Conservation (phyloP, 2,888 invertebrate genomes). For the Microctonus aethiopoides region DNA sequence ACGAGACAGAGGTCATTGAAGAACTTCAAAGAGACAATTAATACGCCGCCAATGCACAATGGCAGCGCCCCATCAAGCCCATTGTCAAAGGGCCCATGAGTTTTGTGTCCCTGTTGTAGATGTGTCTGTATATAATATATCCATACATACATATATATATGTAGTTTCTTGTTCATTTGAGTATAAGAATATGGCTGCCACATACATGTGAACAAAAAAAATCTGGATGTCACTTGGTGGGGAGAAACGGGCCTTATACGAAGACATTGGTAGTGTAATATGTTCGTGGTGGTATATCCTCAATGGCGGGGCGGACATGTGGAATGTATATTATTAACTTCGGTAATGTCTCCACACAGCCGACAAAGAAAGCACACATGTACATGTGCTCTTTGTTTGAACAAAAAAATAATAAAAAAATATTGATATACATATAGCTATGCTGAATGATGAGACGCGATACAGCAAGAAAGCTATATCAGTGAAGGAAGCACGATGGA, state of each 20-base stretch:
- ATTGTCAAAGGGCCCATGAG: conserved; percentile 10
- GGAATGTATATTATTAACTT: conserved; percentile 11
- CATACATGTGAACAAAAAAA: background rate
- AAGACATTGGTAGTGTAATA: background rate
- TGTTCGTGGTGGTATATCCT: background rate
- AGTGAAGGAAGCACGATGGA: background rate
- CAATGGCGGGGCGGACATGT: background rate
- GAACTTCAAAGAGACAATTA: conserved; percentile 62
- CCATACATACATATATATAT: background rate
- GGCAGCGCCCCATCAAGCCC: background rate
- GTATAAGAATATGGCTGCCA: background rate
- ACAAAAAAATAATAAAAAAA: background rate
- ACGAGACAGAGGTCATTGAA: conserved; percentile 52
- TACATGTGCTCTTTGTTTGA: background rate
- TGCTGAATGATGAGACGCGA: background rate
- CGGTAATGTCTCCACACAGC: background rate
- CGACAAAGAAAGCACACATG: conserved; percentile 3
- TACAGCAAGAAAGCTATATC: background rate
- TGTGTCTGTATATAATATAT: background rate
- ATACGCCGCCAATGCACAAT: conserved; percentile 50
- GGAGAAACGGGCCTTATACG: background rate
- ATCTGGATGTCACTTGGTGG: background rate
- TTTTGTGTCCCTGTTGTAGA: background rate
- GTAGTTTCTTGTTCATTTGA: background rate
- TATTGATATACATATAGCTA: background rate